Conservation (phyloP, 1,140 invertebrate species). For the Caenorhabditis briggsae region DNA sequence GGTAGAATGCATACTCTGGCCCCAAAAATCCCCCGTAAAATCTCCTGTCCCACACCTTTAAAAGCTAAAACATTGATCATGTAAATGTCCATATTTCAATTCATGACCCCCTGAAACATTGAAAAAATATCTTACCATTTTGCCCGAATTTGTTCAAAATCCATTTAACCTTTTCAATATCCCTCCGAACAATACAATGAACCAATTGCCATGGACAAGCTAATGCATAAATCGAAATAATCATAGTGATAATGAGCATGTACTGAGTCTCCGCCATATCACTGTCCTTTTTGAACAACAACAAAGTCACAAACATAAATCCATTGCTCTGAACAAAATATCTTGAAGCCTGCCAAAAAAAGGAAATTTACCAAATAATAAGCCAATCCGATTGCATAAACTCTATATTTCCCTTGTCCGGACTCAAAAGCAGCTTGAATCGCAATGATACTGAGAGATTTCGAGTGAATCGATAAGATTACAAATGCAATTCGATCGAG, state of each 20-base stretch:
- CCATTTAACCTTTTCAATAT: not conserved
- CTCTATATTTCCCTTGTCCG: slow-evolving; percentile 9
- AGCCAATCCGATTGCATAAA: not conserved
- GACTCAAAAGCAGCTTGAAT: slow-evolving; percentile 19
- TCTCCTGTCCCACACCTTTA: too few species aligned
- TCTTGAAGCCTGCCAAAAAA: not conserved
- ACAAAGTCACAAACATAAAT: not conserved
- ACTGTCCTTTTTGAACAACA: not conserved
- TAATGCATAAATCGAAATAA: not conserved
- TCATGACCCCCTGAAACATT: not conserved
- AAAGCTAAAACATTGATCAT: too few species aligned
- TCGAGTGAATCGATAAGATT: not conserved
- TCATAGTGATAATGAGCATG: slow-evolving; percentile 5
- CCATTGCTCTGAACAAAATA: not conserved
- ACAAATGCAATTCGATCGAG: slow-evolving; percentile 10
- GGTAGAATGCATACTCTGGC: too few species aligned
- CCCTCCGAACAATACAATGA: not conserved
- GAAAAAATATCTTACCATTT: not conserved
- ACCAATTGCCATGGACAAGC: not conserved
- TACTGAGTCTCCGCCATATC: not conserved
- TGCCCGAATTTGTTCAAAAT: not conserved
- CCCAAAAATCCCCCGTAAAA: too few species aligned
- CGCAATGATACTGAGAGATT: not conserved
- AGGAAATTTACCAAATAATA: slow-evolving; percentile 13
- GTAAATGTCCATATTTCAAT: not conserved